These are phyloP conservation scores for Gobio occitaniae DNA, from an alignment of 2,797 vertebrate genomes.

Conservation along the genomic window DNA sequence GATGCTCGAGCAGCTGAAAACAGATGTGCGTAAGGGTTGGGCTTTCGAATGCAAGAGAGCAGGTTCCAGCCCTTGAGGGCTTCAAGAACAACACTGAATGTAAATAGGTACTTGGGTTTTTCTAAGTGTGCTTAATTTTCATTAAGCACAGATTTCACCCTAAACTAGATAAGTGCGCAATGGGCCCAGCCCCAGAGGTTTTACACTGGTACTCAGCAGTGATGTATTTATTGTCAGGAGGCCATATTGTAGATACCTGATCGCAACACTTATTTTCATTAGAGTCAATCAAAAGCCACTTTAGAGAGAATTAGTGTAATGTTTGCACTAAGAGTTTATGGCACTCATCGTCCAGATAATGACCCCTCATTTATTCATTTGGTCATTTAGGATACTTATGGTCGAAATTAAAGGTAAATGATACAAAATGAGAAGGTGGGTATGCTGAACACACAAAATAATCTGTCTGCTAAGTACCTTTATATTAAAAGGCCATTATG, in stretches of 20 bases:
- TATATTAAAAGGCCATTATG: not conserved
- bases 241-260: slow-evolving; percentile 25
- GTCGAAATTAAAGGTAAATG: slow-evolving; percentile 6
- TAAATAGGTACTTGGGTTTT: slow-evolving; percentile 31
- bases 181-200: not conserved
- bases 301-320: slow-evolving; percentile 11
- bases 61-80: not conserved
- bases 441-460: not conserved
- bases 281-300: slow-evolving; percentile 33
- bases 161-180: slow-evolving; percentile 7
- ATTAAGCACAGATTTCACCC: slow-evolving; percentile 12
- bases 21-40: slow-evolving; percentile 30
- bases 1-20: slow-evolving; percentile 17
- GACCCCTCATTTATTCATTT: slow-evolving; percentile 15
- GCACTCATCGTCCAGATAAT: slow-evolving; percentile 22
- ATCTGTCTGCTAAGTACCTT: not conserved
- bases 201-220: slow-evolving; percentile 15
- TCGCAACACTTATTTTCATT: slow-evolving; percentile 18
- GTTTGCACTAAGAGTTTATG: slow-evolving; percentile 35
- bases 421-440: slow-evolving; percentile 3
- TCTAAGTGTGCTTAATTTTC: slow-evolving; percentile 40
- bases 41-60: slow-evolving; percentile 23
- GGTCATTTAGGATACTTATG: not conserved
- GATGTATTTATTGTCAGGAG: slow-evolving; percentile 24
- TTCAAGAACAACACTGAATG: slow-evolving; percentile 21